These are phyloP conservation scores for Napeogenes sylphis DNA, from an alignment of 2,888 invertebrate species.

Conservation along the genomic window DNA sequence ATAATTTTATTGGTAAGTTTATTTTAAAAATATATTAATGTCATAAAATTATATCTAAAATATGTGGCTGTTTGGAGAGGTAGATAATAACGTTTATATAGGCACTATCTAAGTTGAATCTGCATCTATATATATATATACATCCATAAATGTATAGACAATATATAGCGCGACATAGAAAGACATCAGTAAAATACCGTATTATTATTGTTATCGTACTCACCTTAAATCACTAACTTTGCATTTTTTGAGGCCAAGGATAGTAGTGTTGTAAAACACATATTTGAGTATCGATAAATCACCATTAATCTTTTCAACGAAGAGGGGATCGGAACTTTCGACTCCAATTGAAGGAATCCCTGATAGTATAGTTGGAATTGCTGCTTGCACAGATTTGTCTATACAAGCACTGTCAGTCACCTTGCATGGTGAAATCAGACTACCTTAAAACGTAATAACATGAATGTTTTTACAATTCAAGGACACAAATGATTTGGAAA, in stretches of 20 bases:
- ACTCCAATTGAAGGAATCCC: constrained; percentile 15
- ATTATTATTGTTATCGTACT: constrained; percentile 4
- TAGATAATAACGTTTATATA: too few species aligned
- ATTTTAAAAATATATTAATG: too few species aligned
- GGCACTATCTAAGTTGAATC: too few species aligned
- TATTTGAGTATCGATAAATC: constrained; percentile 25
- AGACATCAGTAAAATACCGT: too few species aligned
- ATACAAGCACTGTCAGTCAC: not conserved
- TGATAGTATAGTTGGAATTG: not conserved
- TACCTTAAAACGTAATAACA: not conserved
- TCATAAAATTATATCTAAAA: too few species aligned
- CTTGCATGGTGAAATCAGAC: not conserved
- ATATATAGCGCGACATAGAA: too few species aligned
- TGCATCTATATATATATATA: too few species aligned
- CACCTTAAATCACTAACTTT: constrained; percentile 17
- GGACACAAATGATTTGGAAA: too few species aligned
- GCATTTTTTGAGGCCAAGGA: constrained; percentile 18
- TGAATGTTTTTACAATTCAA: too few species aligned
- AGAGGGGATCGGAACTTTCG: constrained; percentile 22
- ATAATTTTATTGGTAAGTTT: too few species aligned
- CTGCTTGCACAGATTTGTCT: not conserved
- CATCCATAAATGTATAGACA: too few species aligned
- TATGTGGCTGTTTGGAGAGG: too few species aligned
- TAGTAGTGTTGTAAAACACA: constrained; percentile 19
- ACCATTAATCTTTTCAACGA: constrained; percentile 22